These are phyloP conservation scores for Oikopleura albicans DNA, from an alignment of 23 tunicate genomes.

Conservation along the genomic window DNA sequence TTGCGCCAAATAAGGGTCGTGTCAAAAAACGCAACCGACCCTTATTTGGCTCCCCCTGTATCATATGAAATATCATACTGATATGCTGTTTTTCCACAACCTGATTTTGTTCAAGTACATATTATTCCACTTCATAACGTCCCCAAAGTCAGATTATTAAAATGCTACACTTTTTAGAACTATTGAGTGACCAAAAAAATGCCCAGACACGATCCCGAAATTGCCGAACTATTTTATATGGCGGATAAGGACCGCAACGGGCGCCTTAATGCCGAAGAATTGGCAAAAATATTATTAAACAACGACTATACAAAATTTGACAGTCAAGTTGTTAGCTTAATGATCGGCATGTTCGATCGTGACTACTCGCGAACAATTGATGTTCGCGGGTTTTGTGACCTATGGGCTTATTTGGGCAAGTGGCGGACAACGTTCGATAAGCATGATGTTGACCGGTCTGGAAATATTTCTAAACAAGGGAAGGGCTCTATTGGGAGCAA, in stretches of 20 bases:
- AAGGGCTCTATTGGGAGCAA: too few relatives aligned
- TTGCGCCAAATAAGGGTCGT: too few relatives aligned
- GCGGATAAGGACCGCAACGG: slow-evolving; percentile 68
- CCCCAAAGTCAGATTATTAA: too few relatives aligned
- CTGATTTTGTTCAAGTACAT: too few relatives aligned
- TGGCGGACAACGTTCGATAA: neutral
- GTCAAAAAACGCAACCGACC: too few relatives aligned
- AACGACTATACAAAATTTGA: neutral
- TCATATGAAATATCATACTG: too few relatives aligned
- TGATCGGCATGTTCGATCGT: neutral
- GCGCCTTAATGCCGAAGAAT: slow-evolving; percentile 32
- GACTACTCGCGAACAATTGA: neutral
- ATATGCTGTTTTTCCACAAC: too few relatives aligned
- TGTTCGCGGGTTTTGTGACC: neutral
- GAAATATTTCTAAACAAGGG: neutral
- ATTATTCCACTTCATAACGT: too few relatives aligned
- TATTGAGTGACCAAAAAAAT: too few relatives aligned
- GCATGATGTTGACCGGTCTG: neutral
- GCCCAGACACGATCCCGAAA: slow-evolving; percentile 33
- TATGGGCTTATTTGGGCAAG: neutral
- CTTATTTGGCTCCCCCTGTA: too few relatives aligned
- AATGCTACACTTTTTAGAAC: too few relatives aligned
- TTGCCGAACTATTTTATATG: slow-evolving; percentile 46
- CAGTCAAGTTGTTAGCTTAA: neutral
- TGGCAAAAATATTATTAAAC: slow-evolving; percentile 19